Conservation (phyloP, 2,888 invertebrate species). For the Rhagonycha fulva region DNA sequence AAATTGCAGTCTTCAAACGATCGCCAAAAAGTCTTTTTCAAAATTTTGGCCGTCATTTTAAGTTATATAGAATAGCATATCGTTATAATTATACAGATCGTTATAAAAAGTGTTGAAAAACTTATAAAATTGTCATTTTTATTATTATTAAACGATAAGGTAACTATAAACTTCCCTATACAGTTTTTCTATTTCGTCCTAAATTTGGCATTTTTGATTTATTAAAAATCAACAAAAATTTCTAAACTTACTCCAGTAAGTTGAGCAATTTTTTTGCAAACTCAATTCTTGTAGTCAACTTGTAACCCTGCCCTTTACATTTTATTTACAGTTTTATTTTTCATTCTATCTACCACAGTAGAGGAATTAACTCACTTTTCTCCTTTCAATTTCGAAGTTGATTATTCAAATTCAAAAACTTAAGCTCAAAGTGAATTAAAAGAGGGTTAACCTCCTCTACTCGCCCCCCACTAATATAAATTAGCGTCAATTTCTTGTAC, state of each 20-base stretch:
- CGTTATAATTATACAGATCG: neutral
- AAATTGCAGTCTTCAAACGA: constrained; percentile 21
- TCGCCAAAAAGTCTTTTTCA: constrained; percentile 12
- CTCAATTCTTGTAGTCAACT: neutral
- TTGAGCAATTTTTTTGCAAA: neutral
- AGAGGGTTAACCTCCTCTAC: too few species aligned
- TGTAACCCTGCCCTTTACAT: neutral
- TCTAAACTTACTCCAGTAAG: neutral
- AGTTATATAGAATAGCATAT: constrained; percentile 8
- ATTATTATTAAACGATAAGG: neutral
- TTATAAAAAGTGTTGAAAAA: neutral
- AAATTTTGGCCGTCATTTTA: constrained; percentile 27
- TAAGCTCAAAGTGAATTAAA: too few species aligned
- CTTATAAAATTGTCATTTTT: neutral
- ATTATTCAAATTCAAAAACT: too few species aligned
- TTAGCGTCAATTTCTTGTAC: neutral
- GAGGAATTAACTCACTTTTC: too few species aligned
- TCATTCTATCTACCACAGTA: neutral
- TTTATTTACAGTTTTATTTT: neutral
- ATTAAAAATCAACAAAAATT: neutral
- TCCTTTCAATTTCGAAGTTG: too few species aligned
- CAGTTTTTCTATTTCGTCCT: neutral
- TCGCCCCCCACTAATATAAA: neutral
- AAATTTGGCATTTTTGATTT: neutral
- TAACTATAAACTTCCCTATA: neutral